phyloP scores from a whole-genome alignment of 2,113 vertebrate genomes.

The Varanus salvator region DNA sequence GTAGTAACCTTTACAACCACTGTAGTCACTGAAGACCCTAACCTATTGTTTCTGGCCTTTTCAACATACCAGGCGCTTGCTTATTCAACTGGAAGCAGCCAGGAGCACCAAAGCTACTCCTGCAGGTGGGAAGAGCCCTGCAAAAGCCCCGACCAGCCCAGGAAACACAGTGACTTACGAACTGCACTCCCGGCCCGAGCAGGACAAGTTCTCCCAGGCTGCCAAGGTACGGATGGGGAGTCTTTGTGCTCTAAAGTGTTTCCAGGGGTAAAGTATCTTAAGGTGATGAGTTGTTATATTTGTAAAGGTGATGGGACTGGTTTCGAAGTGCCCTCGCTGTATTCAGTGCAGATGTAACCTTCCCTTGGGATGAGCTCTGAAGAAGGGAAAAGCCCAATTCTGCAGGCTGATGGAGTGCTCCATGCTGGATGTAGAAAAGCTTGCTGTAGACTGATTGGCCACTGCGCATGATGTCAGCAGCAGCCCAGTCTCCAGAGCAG shows the following conservation, averaged over 20 bases:
- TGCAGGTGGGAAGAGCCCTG: conserved; percentile 69
- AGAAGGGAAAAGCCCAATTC: too few relatives aligned
- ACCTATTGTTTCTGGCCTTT: not conserved
- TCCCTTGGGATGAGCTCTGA: not conserved
- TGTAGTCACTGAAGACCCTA: not conserved
- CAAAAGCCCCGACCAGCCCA: conserved; percentile 65
- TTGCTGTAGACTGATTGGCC: not conserved
- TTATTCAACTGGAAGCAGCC: conserved; percentile 89
- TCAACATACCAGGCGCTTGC: conserved; percentile 81
- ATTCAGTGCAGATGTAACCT: not conserved
- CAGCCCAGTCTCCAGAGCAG: not conserved
- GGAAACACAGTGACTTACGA: conserved; percentile 87
- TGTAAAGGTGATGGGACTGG: not conserved
- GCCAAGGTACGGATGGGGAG: conserved; percentile 83
- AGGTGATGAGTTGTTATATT: not conserved
- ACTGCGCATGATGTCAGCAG: not conserved
- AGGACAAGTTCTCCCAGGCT: conserved; percentile 90
- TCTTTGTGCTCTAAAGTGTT: not conserved
- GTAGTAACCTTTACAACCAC: not conserved
- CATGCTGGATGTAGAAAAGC: not conserved
- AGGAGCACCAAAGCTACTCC: conserved; percentile 75
- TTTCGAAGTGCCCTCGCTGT: not conserved
- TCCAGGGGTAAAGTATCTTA: not conserved
- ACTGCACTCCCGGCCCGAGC: conserved; percentile 91
- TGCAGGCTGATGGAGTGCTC: not conserved